Evolutionary conservation across 2,888 invertebrate genomes (phyloP), one percentile per base, ranked within the genome.

Genomic region (Xestia ashworthii): DNA sequence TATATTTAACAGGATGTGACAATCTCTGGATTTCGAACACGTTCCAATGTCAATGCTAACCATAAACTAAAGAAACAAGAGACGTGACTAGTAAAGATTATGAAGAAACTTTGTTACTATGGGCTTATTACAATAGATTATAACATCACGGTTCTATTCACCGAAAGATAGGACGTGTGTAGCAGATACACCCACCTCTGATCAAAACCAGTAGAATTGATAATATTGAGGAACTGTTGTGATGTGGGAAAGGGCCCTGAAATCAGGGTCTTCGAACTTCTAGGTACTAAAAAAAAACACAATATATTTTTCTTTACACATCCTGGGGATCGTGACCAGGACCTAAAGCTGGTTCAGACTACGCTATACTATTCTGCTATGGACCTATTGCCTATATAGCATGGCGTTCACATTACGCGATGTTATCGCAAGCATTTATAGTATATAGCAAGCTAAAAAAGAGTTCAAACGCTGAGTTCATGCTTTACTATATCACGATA

Each of bases 1-100:
- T 19, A 78, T 48, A 72, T 74, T 79, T 22, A 85, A 85, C 88
- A 89, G 89, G 88, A 88, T 84, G 78, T 83, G 77, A 74, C 62
- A 71, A 75, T 80, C 78, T 83, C 78, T 83, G 80, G 79, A 89
- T 87, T 88, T 87, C 64, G 74, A 71, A 74, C 89, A 89, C 89
- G 89, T 89, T 44, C 84, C 83, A 88, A 89, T 84, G 89, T 89
- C 89, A 88, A 74, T 81, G 84, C 25, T 76, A 80, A 79, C 82
- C 88, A 89, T 89, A 87, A 86, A 86, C 79, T 83, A 86, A 67
- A 62, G 75, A 76, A 41, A 73, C 80, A 75, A 85, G 76, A 78
- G 81, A 89, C 89, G 89, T 89, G 89, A 89, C 86, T 72, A 78
- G 88, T 85, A 70, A 86, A 71, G n/a, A 78, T 81, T 80, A 80